Evolutionary conservation across 1,140 invertebrate genomes (phyloP).

Genomic region (Neuroterus valhalla): DNA sequence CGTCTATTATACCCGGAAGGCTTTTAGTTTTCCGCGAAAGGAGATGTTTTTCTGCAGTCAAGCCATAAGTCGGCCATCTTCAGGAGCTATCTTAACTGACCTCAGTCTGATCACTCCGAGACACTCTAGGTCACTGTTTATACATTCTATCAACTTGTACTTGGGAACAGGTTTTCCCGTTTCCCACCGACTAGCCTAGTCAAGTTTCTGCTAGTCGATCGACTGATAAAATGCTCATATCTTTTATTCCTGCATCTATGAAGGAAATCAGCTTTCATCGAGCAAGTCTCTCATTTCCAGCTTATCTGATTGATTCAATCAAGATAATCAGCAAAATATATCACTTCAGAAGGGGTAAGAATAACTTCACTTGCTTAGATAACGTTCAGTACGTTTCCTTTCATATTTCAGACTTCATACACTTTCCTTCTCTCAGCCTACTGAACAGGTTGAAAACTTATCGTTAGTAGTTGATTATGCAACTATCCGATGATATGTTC

Average conservation of each 20-base stretch:
- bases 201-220: conserved; percentile 8
- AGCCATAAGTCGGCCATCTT: neutral
- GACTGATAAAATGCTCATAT: neutral
- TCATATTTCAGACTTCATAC: too few relatives aligned
- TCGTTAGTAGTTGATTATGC: too few relatives aligned
- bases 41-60: neutral
- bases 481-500: too few relatives aligned
- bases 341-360: too few relatives aligned
- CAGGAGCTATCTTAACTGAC: conserved; percentile 2
- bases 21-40: neutral
- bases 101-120: neutral
- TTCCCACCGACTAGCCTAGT: neutral
- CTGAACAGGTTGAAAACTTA: too few relatives aligned
- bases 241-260: neutral
- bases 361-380: too few relatives aligned
- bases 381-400: too few relatives aligned
- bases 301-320: neutral
- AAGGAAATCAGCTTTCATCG: conserved; percentile 25
- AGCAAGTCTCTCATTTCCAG: neutral
- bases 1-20: conserved; percentile 7
- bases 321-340: too few relatives aligned
- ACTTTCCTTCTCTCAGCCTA: too few relatives aligned
- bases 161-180: conserved; percentile 16
- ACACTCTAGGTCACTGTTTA: conserved; percentile 28
- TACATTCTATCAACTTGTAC: conserved; percentile 11